Evolutionary conservation across 2,797 vertebrate genomes (phyloP).

Genomic region (Odontamblyopus rebecca): DNA sequence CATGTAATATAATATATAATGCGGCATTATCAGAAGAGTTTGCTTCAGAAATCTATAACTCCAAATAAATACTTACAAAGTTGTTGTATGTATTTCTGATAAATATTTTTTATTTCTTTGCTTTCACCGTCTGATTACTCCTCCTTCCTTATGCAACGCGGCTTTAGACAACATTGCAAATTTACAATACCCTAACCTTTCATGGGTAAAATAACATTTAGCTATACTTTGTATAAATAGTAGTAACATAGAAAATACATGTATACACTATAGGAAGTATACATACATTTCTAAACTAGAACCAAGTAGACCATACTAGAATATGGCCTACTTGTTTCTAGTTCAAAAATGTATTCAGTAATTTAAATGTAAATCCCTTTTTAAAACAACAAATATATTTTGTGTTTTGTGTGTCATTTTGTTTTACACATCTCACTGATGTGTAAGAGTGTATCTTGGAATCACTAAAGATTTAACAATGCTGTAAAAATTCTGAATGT

Average conservation of each 20-base stretch:
- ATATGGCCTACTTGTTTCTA: neutral
- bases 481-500: neutral
- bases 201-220: neutral
- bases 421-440: neutral
- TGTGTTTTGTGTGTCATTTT: too few species aligned
- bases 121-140: neutral
- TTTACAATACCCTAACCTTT: neutral
- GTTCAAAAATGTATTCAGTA: neutral
- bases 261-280: neutral
- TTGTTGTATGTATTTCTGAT: neutral
- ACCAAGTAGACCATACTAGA: neutral
- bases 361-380: neutral
- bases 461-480: neutral
- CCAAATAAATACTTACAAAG: neutral
- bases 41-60: too few species aligned
- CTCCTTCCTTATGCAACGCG: neutral
- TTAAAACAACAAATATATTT: neutral
- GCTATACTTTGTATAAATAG: neutral
- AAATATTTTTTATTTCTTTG: neutral
- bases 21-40: too few species aligned
- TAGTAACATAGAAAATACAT: neutral
- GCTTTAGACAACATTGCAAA: neutral
- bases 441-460: neutral
- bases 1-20: too few species aligned
- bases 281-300: too few species aligned